These are phyloP conservation scores for Sitta europaea DNA, from an alignment of 2,113 vertebrate species.

Conservation along the genomic window DNA sequence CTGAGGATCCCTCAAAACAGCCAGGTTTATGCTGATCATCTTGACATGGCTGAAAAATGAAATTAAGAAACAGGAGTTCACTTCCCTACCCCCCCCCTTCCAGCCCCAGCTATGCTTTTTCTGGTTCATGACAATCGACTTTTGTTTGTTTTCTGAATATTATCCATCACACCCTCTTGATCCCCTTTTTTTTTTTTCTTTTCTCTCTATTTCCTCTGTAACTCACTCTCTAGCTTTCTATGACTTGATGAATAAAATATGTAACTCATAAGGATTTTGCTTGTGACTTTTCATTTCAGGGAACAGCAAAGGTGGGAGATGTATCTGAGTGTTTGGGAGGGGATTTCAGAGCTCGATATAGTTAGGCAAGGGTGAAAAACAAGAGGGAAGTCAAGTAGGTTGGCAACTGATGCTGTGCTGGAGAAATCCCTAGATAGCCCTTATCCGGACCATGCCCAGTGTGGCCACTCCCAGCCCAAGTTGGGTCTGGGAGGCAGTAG, in stretches of 20 bases:
- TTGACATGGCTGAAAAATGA: not conserved
- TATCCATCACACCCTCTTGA: not conserved
- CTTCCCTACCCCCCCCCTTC: not conserved
- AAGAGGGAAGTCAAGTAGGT: not conserved
- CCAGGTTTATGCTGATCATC: not conserved
- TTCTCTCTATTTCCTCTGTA: not conserved
- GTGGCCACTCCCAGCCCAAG: too few species aligned
- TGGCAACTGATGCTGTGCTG: too few species aligned
- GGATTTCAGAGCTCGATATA: not conserved
- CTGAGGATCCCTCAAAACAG: not conserved
- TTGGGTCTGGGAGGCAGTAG: too few species aligned
- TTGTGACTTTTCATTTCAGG: not conserved
- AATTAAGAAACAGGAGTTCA: not conserved
- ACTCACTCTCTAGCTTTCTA: not conserved
- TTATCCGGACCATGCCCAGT: too few species aligned
- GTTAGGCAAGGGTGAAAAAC: not conserved
- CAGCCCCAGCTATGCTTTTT: not conserved
- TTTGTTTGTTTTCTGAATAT: not conserved
- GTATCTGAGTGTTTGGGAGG: not conserved
- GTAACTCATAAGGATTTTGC: not conserved
- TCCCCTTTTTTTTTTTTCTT: not conserved
- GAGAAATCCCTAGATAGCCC: too few species aligned
- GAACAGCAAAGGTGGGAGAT: not conserved
- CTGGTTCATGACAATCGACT: not conserved
- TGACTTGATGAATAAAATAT: not conserved